Conservation (phyloP, 2,888 invertebrate species). For the Synanthedon tipuliformis region DNA sequence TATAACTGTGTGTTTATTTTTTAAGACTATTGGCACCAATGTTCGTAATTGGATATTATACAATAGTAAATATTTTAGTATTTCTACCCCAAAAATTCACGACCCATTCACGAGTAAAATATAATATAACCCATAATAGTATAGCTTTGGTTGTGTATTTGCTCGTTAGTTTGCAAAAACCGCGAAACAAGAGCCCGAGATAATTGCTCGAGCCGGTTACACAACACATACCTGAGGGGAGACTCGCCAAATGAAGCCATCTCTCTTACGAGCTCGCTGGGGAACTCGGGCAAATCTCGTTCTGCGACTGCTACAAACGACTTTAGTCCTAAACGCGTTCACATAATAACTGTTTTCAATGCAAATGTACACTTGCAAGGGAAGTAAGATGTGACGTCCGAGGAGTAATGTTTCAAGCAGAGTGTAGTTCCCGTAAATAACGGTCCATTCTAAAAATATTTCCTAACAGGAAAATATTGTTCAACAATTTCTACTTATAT, state of each 20-base stretch:
- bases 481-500: too few species aligned
- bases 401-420: slow-evolving; percentile 23
- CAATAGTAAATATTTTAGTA: too few species aligned
- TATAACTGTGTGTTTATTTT: too few species aligned
- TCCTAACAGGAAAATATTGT: too few species aligned
- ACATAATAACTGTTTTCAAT: neutral
- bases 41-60: too few species aligned
- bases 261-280: slow-evolving; percentile 12
- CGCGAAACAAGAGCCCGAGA: slow-evolving; percentile 30
- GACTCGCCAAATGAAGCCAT: slow-evolving; percentile 41
- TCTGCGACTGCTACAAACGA: neutral
- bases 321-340: neutral
- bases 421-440: slow-evolving; percentile 48
- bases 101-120: too few species aligned
- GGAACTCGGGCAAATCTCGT: neutral
- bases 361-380: neutral
- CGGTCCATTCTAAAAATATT: slow-evolving; percentile 7
- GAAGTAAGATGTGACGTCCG: slow-evolving; percentile 11
- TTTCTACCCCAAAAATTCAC: too few species aligned
- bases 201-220: slow-evolving; percentile 26
- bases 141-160: too few species aligned
- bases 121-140: too few species aligned
- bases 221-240: slow-evolving; percentile 15
- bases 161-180: slow-evolving; percentile 44
- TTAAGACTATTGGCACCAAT: too few species aligned